Evolutionary conservation across 2,113 vertebrate species (phyloP).

Genomic region (Erythrocebus patas): DNA sequence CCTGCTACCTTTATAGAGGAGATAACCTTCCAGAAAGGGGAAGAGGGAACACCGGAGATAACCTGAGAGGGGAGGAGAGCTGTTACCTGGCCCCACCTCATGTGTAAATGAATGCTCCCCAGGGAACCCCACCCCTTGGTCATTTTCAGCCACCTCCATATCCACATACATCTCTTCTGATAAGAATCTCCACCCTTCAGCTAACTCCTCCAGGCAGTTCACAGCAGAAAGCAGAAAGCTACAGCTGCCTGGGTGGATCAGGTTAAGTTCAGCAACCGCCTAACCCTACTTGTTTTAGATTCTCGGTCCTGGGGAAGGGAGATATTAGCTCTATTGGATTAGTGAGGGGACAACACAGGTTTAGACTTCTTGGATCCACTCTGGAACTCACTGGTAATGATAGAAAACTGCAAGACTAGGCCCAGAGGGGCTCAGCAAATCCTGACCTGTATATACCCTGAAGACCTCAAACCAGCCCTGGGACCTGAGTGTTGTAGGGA

Average conservation of each 20-base stretch:
- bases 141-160: constrained; percentile 18
- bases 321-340: background rate
- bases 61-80: background rate
- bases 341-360: background rate
- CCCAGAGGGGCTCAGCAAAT: background rate
- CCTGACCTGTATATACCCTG: background rate
- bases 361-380: background rate
- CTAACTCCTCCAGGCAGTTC: background rate
- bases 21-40: background rate
- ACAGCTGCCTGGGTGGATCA: background rate
- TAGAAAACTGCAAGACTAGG: background rate
- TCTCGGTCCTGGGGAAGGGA: background rate
- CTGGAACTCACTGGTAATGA: background rate
- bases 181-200: constrained; percentile 23
- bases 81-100: background rate
- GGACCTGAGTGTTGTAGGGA: background rate
- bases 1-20: background rate
- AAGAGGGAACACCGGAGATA: background rate
- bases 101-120: background rate
- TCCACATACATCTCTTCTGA: constrained; percentile 18
- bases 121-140: background rate
- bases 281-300: background rate
- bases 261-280: background rate
- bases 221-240: background rate
- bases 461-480: background rate